Evolutionary conservation across 2,888 invertebrate genomes (phyloP).

Genomic region (Tanypteryx hageni): DNA sequence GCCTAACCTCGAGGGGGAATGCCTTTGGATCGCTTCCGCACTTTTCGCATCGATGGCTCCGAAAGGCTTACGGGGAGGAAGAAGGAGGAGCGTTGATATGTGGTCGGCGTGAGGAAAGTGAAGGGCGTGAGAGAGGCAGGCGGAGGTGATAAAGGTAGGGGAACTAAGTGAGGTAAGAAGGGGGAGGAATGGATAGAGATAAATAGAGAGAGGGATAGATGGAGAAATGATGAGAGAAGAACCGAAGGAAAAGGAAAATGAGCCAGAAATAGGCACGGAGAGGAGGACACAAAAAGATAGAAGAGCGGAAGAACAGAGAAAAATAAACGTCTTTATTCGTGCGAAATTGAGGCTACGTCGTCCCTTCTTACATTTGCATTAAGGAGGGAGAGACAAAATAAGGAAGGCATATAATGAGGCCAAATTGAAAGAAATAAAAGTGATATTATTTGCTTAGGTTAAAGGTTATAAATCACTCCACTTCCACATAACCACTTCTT

Average conservation of each 20-base stretch:
- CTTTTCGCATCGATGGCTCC: constrained; percentile 9
- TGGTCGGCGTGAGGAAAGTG: background rate
- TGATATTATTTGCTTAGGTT: too few relatives aligned
- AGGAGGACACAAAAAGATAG: too few relatives aligned
- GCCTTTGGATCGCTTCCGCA: background rate
- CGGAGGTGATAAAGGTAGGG: background rate
- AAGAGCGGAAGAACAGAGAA: too few relatives aligned
- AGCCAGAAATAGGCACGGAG: background rate
- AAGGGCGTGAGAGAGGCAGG: background rate
- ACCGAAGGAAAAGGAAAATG: background rate
- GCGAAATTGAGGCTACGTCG: too few relatives aligned
- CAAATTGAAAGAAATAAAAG: too few relatives aligned
- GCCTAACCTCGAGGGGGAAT: constrained; percentile 1
- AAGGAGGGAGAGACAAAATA: too few relatives aligned
- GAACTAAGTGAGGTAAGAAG: background rate
- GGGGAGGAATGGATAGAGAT: background rate
- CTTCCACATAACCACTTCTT: too few relatives aligned
- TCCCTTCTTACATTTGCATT: too few relatives aligned
- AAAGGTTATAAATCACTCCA: too few relatives aligned
- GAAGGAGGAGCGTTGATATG: background rate
- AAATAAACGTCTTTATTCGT: too few relatives aligned
- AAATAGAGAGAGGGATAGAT: background rate
- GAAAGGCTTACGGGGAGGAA: background rate
- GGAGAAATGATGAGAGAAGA: background rate
- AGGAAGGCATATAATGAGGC: too few relatives aligned